Base-by-base conservation (phyloP, 2,797 vertebrate species). In the Spheniscus humboldti region DNA sequence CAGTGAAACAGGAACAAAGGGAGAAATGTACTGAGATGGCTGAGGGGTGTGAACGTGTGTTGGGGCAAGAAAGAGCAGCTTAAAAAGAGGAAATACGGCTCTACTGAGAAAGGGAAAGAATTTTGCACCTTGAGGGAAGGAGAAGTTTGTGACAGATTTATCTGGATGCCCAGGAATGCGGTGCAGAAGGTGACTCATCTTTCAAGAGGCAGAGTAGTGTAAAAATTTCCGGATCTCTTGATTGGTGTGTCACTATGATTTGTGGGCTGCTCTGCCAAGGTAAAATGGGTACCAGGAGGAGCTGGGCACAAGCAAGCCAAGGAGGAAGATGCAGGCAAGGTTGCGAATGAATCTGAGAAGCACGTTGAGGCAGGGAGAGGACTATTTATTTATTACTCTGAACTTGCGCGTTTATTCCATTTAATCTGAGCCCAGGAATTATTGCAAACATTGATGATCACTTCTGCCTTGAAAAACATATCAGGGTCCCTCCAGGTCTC, bases 181-280 rank as follows among this genome's bases (percentile, higher is more conserved):
- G 82, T 74, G 94, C 92, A 60, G 96, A 94, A 95, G 95, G 97
- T 92, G 97, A 97, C 91, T 96, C 98, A 98, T 98, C 97, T 95
- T 98, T 98, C 98, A 97, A 87, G 95, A 91, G 92, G 96, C 93
- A 64, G 94, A 73, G 86, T 52, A 72, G 97, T 85, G 92, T 97
- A 97, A 96, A 97, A 96, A 95, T 95, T 96, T 95, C 88, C 86
- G 2, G 93, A 94, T 95, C 94, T 93, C 97, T 98, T 98, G 98
- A 98, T 99, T 98, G 98, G 98, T 98, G 98, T 99, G 98, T 99
- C 98, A 98, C 91, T 50, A 98, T 99, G 99, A 99, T 98, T 98
- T 99, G 99, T 99, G 97, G 97, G 92, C 96, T 93, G 88, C 95
- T 96, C 96, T 97, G 95, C 97, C 92, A 96, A 96, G 96, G 95